Conservation (phyloP, 2,113 vertebrate genomes). For the Etheostoma cragini region DNA sequence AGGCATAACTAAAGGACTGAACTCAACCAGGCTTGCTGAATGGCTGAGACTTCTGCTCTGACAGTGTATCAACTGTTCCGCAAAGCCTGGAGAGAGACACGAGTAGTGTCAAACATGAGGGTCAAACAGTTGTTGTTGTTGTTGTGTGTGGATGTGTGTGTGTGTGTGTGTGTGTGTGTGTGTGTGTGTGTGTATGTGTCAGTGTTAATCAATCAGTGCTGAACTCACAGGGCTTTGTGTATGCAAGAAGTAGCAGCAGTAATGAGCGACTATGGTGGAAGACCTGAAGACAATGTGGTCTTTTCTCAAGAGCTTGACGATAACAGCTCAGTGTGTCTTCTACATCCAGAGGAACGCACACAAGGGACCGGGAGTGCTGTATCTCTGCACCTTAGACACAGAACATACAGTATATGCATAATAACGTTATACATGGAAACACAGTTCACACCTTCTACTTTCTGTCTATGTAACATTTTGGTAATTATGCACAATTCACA, state of each 20-base stretch:
- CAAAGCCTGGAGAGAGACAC: constrained; percentile 34
- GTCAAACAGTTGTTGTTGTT: not conserved
- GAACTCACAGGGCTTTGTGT: constrained; percentile 87
- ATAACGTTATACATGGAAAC: not conserved
- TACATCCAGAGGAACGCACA: constrained; percentile 91
- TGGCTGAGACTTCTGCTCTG: constrained; percentile 29
- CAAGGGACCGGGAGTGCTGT: constrained; percentile 76
- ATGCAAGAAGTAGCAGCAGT: constrained; percentile 86
- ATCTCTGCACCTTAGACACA: constrained; percentile 76
- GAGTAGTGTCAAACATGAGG: not conserved
- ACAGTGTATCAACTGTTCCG: constrained; percentile 34
- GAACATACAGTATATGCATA: constrained; percentile 15
- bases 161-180: constrained; percentile 22
- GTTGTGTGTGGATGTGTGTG: not conserved
- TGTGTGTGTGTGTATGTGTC: constrained; percentile 14
- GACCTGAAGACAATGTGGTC: constrained; percentile 81
- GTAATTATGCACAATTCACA: not conserved
- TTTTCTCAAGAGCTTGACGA: constrained; percentile 85
- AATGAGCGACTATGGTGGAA: constrained; percentile 90
- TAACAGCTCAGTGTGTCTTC: constrained; percentile 89
- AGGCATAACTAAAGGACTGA: constrained; percentile 73
- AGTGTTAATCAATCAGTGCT: not conserved
- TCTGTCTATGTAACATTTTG: not conserved
- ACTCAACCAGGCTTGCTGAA: constrained; percentile 78
- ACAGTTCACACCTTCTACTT: not conserved